Conservation (phyloP, 2,113 vertebrate species). For the Rousettus leschenaultii region DNA sequence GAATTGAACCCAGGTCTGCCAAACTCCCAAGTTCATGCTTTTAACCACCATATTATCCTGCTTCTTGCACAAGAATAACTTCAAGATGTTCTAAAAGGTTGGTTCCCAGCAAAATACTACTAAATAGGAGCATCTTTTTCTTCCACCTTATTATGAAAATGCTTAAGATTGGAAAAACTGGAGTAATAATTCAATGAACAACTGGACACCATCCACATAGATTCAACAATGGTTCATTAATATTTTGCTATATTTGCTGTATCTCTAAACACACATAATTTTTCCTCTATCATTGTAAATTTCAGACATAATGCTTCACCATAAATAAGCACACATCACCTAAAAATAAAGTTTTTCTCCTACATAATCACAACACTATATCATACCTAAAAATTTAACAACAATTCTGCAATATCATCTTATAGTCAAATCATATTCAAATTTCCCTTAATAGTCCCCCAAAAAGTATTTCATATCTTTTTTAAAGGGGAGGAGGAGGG, state of each 20-base stretch:
- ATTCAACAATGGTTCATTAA: conserved; percentile 1
- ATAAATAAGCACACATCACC: conserved; percentile 16
- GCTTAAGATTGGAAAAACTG: conserved; percentile 18
- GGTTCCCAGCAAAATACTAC: not conserved
- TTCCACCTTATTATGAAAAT: not conserved
- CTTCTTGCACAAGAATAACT: conserved; percentile 34
- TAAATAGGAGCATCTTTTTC: not conserved
- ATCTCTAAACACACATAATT: not conserved
- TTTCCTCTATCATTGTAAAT: conserved; percentile 3
- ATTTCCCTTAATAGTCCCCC: not conserved
- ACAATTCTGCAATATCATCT: not conserved
- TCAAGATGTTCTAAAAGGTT: conserved; percentile 25
- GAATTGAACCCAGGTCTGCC: not conserved
- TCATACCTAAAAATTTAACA: not conserved
- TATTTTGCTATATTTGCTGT: not conserved
- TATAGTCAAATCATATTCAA: conserved; percentile 7
- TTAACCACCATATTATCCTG: conserved; percentile 15
- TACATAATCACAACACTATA: not conserved
- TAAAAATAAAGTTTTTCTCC: not conserved
- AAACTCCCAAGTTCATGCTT: conserved; percentile 35
- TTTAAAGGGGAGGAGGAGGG: not conserved
- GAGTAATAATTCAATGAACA: not conserved
- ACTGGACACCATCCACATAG: not conserved
- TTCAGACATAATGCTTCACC: not conserved
- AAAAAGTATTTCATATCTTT: not conserved